Evolutionary conservation across 1,140 invertebrate species (phyloP).

Genomic region (Drosophila bocki): DNA sequence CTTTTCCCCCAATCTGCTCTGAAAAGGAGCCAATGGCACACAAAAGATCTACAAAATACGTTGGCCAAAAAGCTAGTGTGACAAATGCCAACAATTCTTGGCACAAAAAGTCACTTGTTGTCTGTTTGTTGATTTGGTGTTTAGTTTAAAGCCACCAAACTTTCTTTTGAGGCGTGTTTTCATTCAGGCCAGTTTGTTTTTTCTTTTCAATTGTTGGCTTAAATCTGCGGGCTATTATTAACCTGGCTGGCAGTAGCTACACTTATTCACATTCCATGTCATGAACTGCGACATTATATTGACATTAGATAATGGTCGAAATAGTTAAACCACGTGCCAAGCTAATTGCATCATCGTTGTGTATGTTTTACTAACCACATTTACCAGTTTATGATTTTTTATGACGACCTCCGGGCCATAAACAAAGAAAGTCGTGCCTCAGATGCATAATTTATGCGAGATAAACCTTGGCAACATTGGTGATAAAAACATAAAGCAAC

Average conservation of each 20-base stretch:
- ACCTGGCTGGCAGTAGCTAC: slow-evolving; percentile 20
- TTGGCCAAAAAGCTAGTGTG: slow-evolving; percentile 38
- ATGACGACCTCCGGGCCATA: slow-evolving; percentile 21
- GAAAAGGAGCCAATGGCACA: slow-evolving; percentile 16
- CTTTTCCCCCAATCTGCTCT: slow-evolving; percentile 38
- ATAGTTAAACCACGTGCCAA: slow-evolving; percentile 40
- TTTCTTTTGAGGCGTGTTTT: slow-evolving; percentile 72
- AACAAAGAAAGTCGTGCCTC: slow-evolving; percentile 36
- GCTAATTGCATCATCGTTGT: slow-evolving; percentile 45
- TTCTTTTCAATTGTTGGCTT: slow-evolving; percentile 44
- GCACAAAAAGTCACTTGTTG: slow-evolving; percentile 41
- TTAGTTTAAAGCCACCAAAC: slow-evolving; percentile 46
- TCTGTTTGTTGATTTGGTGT: slow-evolving; percentile 36
- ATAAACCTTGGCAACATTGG: slow-evolving; percentile 18
- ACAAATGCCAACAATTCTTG: slow-evolving; percentile 54
- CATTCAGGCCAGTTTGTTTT: slow-evolving; percentile 24
- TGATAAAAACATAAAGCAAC: slow-evolving; percentile 27
- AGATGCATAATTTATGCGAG: slow-evolving; percentile 36
- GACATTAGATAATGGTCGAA: slow-evolving; percentile 65
- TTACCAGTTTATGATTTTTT: slow-evolving; percentile 36
- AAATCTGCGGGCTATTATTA: slow-evolving; percentile 53
- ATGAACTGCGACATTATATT: slow-evolving; percentile 71
- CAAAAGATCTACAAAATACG: slow-evolving; percentile 41
- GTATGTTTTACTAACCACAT: slow-evolving; percentile 10
- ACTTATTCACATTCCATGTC: slow-evolving; percentile 43